A percentile compares a stretch with the other conserved stretches of the same genome.
Conservation (phyloP, 2,888 invertebrate genomes). For the Leptura quadrifasciata region DNA sequence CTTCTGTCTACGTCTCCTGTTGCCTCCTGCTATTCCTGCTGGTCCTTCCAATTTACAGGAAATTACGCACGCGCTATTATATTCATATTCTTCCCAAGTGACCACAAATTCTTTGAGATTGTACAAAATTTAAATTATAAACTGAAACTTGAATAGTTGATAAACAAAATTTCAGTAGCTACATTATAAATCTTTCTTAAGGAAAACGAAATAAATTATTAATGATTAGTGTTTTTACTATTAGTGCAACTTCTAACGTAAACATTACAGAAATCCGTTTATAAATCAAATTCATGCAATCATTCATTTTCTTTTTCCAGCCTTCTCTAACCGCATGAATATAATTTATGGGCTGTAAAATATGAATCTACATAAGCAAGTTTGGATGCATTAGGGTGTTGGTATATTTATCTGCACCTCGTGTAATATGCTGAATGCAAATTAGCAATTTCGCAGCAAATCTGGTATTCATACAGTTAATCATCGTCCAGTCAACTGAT, state of each 20-base stretch:
- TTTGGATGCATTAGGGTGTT: constrained; percentile 43
- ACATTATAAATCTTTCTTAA: neutral
- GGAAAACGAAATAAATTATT: no score
- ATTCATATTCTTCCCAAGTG: constrained; percentile 22
- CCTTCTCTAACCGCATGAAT: constrained; percentile 1
- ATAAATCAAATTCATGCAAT: neutral
- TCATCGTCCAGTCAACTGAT: constrained; percentile 74
- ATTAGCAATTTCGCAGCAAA: constrained; percentile 73
- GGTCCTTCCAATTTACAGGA: constrained; percentile 24
- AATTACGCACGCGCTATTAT: constrained; percentile 36
- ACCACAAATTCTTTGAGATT: neutral
- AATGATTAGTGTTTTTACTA: no score
- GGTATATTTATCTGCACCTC: constrained; percentile 51
- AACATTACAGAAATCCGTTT: neutral
- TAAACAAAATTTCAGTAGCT: no score
- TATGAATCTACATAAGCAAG: constrained; percentile 49
- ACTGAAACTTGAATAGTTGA: neutral
- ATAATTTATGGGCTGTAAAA: constrained; percentile 45
- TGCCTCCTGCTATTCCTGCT: constrained; percentile 41
- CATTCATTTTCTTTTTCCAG: neutral
- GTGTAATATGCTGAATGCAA: constrained; percentile 62
- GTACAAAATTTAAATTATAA: constrained; percentile 6
- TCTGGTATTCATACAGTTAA: constrained; percentile 74
- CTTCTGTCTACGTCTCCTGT: constrained; percentile 47
- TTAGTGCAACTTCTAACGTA: neutral